Conservation (phyloP, 2,888 invertebrate species). For the Melangyna quadrimaculata region DNA sequence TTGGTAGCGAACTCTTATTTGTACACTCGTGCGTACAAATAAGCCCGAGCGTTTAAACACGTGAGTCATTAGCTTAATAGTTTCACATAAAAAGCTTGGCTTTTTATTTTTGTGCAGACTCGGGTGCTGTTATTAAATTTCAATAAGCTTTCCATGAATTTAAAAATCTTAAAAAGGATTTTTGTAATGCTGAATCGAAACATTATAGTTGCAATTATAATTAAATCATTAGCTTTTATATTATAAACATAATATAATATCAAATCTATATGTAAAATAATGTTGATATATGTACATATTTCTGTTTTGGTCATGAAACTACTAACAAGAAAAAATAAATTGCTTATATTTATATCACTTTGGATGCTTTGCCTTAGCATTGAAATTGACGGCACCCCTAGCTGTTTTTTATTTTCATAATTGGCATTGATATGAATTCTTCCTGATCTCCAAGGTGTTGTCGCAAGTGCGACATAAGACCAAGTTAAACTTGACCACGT, state of each 20-base stretch:
- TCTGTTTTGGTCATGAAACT: background rate
- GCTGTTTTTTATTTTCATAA: background rate
- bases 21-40: too few relatives aligned
- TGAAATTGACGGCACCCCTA: slow-evolving; percentile 1
- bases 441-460: slow-evolving; percentile 10
- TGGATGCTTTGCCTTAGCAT: background rate
- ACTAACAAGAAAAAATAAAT: background rate
- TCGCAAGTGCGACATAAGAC: background rate
- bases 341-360: background rate
- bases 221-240: background rate
- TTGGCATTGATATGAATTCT: background rate
- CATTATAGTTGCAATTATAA: background rate
- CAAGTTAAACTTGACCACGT: background rate
- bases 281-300: background rate
- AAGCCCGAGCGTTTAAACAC: too few relatives aligned
- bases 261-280: background rate
- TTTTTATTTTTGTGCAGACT: background rate
- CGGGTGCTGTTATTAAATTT: background rate
- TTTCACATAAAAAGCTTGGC: background rate
- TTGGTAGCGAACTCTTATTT: too few relatives aligned
- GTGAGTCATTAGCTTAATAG: too few relatives aligned
- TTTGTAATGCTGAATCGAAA: background rate
- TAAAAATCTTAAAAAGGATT: background rate
- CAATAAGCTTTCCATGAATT: background rate
- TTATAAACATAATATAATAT: background rate